Conservation (phyloP, 2,113 vertebrate genomes). For the Podocnemis expansa region DNA sequence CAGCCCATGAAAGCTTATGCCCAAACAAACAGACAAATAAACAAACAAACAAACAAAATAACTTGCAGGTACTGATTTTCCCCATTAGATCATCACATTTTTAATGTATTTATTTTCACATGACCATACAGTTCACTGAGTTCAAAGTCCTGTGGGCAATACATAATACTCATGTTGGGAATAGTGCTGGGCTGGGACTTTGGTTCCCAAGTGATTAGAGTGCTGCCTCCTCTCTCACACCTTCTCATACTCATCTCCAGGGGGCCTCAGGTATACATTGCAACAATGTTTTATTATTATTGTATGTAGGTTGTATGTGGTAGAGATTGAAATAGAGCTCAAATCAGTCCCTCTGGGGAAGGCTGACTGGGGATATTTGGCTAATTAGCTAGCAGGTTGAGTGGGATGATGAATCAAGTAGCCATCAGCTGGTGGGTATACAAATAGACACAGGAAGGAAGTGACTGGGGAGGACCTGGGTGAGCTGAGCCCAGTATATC, state of each 20-base stretch:
- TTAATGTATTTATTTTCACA: background rate
- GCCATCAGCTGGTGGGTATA: background rate
- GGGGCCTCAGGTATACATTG: background rate
- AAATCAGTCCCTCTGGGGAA: background rate
- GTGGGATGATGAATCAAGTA: background rate
- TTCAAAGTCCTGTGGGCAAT: background rate
- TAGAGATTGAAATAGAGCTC: too few species aligned
- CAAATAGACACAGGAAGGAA: background rate
- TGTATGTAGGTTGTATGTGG: background rate
- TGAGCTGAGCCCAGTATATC: background rate
- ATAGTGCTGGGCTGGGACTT: background rate
- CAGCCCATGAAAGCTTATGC: too few species aligned
- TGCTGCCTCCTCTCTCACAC: background rate
- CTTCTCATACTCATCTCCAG: background rate
- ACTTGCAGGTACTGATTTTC: background rate
- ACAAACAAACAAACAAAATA: too few species aligned
- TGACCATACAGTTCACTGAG: background rate
- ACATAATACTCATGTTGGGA: fast-evolving
- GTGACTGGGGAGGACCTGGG: background rate
- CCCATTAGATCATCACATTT: background rate
- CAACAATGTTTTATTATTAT: background rate
- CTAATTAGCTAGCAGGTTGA: background rate
- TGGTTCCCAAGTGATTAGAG: background rate
- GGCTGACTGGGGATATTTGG: background rate
- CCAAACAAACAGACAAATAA: too few species aligned